These are phyloP conservation scores for Amiota mariae DNA, from an alignment of 2,888 invertebrate species.

Conservation along the genomic window DNA sequence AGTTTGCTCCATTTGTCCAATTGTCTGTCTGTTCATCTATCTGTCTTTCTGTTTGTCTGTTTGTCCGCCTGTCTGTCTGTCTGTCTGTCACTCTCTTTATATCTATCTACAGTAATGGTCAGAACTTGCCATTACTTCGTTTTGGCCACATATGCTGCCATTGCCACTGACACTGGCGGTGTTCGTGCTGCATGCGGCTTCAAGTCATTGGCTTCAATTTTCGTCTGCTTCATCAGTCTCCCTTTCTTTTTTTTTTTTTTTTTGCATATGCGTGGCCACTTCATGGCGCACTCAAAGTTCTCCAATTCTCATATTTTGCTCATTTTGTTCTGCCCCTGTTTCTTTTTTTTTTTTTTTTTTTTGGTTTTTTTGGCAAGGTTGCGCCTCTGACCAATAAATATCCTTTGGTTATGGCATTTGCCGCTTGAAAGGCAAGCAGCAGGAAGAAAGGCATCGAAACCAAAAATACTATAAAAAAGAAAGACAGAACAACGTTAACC, in stretches of 20 bases:
- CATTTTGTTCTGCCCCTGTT: conserved; percentile 29
- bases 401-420: conserved; percentile 51
- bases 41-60: not conserved
- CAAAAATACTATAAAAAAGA: not conserved
- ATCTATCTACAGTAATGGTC: conserved; percentile 41
- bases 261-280: conserved; percentile 56
- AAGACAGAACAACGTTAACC: not conserved
- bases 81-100: no score
- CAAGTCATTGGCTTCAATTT: conserved; percentile 5
- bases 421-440: conserved; percentile 18
- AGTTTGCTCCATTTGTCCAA: conserved; percentile 20
- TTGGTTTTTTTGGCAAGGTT: conserved; percentile 58
- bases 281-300: not conserved
- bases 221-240: conserved; percentile 21
- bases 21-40: conserved; percentile 33
- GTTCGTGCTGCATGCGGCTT: not conserved
- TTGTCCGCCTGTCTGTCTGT: not conserved
- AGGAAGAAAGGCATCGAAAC: not conserved
- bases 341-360: conserved; percentile 16
- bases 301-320: not conserved
- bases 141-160: conserved; percentile 30
- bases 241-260: conserved; percentile 36
- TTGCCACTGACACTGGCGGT: no score
- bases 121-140: conserved; percentile 52
- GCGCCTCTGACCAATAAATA: conserved; percentile 66